Evolutionary conservation across 2,113 vertebrate species (phyloP).

Genomic region (Antechinus flavipes): DNA sequence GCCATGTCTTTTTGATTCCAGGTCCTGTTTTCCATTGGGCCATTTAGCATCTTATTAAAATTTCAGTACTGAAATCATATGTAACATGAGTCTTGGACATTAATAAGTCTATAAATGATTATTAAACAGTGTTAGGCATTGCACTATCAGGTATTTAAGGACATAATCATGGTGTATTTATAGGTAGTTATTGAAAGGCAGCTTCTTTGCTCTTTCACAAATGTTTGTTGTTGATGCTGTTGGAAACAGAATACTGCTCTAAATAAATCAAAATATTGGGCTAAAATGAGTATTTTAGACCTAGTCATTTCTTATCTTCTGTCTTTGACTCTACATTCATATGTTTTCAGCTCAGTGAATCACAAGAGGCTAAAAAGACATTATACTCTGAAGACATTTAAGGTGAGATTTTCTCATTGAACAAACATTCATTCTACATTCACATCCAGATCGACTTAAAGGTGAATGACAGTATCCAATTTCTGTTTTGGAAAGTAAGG

Average conservation of each 20-base stretch:
- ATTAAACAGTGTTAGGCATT: neutral
- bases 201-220: neutral
- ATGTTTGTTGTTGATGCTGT: neutral
- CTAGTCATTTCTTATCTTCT: neutral
- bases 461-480: neutral
- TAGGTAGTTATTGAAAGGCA: neutral
- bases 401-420: neutral
- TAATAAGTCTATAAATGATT: neutral
- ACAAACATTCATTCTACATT: neutral
- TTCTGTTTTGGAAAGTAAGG: slow-evolving; percentile 28
- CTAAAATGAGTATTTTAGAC: neutral
- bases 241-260: slow-evolving; percentile 19
- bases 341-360: neutral
- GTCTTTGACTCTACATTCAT: neutral
- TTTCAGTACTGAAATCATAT: neutral
- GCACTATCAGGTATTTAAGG: neutral
- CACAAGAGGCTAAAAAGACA: neutral
- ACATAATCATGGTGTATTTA: neutral
- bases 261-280: neutral
- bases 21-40: neutral
- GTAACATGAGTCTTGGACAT: neutral
- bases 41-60: neutral
- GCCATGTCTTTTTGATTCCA: neutral
- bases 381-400: neutral
- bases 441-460: slow-evolving; percentile 7